These are phyloP conservation scores for Syngnathus acus DNA, from an alignment of 2,797 vertebrate species.

Conservation along the genomic window DNA sequence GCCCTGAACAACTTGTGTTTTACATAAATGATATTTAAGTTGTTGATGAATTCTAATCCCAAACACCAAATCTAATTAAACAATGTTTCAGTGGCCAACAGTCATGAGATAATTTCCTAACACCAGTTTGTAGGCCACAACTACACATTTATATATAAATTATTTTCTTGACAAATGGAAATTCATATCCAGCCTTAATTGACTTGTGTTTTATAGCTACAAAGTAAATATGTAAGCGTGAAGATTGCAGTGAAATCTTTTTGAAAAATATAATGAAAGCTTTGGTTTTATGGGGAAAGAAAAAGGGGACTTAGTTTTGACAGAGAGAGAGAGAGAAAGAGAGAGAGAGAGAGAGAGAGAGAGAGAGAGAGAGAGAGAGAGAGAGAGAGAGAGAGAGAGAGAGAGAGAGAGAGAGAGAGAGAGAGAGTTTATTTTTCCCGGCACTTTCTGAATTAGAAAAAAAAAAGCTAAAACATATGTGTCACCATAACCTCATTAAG, in stretches of 20 bases:
- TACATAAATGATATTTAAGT: background rate
- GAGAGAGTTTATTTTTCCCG: too few species aligned
- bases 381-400: too few species aligned
- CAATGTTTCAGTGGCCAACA: too few species aligned
- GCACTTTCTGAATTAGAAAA: too few species aligned
- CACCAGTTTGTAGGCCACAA: background rate
- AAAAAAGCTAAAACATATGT: too few species aligned
- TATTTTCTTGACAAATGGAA: background rate
- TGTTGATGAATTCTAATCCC: background rate
- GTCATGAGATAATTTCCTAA: background rate
- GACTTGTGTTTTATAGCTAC: background rate
- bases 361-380: too few species aligned
- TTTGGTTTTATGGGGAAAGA: background rate
- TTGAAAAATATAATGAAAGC: constrained; percentile 7
- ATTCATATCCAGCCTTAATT: background rate
- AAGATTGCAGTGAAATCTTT: background rate
- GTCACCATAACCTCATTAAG: too few species aligned
- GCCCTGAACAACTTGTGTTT: background rate
- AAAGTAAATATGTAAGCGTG: background rate
- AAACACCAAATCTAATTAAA: background rate
- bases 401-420: too few species aligned
- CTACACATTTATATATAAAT: background rate
- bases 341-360: too few species aligned
- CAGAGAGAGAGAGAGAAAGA: too few species aligned
- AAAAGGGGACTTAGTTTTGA: background rate